Conservation (phyloP, 1,140 invertebrate genomes). For the Diachasma alloeum region DNA sequence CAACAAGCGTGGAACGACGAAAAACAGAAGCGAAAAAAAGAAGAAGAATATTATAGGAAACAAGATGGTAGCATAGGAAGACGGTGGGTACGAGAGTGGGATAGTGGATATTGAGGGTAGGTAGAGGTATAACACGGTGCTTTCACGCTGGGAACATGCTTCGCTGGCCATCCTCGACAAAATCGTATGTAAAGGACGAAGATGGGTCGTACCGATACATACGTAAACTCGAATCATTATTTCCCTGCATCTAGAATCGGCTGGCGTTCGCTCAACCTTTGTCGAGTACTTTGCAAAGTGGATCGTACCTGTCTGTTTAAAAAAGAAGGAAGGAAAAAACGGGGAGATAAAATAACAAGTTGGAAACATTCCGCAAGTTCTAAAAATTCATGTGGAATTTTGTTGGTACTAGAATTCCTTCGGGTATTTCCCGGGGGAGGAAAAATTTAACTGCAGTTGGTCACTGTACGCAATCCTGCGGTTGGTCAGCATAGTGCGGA, state of each 20-base stretch:
- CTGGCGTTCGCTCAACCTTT: slow-evolving; percentile 24
- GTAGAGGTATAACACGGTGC: slow-evolving; percentile 16
- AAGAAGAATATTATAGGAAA: slow-evolving; percentile 6
- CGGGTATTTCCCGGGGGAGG: not conserved
- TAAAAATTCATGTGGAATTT: not conserved
- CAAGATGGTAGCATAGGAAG: not conserved
- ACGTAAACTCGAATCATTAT: slow-evolving; percentile 29
- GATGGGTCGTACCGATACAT: slow-evolving; percentile 30
- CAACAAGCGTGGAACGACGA: slow-evolving; percentile 26
- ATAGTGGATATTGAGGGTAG: not conserved
- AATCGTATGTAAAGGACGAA: slow-evolving; percentile 32
- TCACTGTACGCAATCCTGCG: no score
- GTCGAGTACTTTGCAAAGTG: slow-evolving; percentile 25
- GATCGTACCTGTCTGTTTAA: slow-evolving; percentile 19
- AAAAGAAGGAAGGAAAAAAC: not conserved
- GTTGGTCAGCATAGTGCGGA: no score
- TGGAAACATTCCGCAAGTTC: not conserved
- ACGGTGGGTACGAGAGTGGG: not conserved
- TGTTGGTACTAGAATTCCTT: not conserved
- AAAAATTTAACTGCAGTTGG: not conserved
- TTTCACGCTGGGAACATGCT: slow-evolving; percentile 27
- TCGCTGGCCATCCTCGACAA: slow-evolving; percentile 28
- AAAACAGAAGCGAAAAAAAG: not conserved
- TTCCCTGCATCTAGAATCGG: slow-evolving; percentile 26
- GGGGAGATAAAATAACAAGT: not conserved